Evolutionary conservation across 1,140 invertebrate species (phyloP), one percentile per base, ranked within the genome.

Genomic region (Mylabris phalerata): DNA sequence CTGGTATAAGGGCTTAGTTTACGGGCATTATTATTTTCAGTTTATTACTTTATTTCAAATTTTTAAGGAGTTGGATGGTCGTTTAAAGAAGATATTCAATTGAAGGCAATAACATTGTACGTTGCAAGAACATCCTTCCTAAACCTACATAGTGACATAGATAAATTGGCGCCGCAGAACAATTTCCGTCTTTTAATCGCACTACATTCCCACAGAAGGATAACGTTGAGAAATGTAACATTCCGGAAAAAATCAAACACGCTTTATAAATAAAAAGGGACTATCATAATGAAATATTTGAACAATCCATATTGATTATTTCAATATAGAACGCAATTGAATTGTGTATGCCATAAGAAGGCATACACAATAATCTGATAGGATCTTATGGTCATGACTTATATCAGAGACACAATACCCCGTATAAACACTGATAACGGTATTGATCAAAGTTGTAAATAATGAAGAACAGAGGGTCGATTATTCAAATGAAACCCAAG

Each of bases 151-250:
- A 32, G 59, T 67, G 67, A 68, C 67, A 67, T 57, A 67, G 67
- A 68, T 68, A 68, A 68, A 68, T 58, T 68, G 67, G 67, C 63
- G 65, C 67, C 63, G 61, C 65, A 67, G 57, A 68, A 68, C 61
- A 68, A 68, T 68, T 68, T 67, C 67, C 65, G 61, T 67, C 67
- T 65, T 65, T 68, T 68, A 68, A 68, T 68, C 67, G 67, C 62
- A 61, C 65, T 67, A 62, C 67, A 68, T 68, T 68, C 67, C 65
- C 63, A 46, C 61, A 55, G 59, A 63, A 57, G 65, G 41, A 47
- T 57, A 50, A 41, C 39, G 43, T 54, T 27, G 64, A 58, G 63
- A 67, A 32, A 65, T 67, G 66, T 63, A 67, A 61, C 61, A 64
- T 57, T 63, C 51, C 43, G 47, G 41, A 44, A 4, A 19, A 40